These are phyloP conservation scores for Platygyra sinensis DNA, from an alignment of 64 coral and sea anemone genomes.

Conservation along the genomic window DNA sequence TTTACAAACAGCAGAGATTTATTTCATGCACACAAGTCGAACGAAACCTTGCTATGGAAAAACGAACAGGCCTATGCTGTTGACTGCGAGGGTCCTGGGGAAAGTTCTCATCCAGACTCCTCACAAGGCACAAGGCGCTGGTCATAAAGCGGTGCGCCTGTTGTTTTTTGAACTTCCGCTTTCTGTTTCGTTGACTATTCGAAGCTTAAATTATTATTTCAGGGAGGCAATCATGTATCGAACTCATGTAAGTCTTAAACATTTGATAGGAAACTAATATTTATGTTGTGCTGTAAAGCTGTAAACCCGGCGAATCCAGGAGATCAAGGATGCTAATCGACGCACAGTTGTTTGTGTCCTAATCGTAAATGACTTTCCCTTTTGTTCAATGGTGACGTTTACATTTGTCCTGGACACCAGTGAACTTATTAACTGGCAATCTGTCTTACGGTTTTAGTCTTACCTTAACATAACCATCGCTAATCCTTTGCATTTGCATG, in stretches of 20 bases:
- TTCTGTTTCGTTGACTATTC: background rate
- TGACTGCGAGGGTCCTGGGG: background rate
- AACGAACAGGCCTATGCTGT: background rate
- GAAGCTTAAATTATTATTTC: background rate
- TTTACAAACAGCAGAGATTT: background rate
- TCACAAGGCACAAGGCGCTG: background rate
- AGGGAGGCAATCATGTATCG: constrained; percentile 47
- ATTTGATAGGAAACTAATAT: too few relatives aligned
- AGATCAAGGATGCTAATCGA: too few relatives aligned
- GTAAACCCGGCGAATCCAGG: background rate
- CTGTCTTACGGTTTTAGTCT: too few relatives aligned
- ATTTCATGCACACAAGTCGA: background rate
- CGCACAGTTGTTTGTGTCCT: too few relatives aligned
- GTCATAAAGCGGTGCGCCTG: background rate
- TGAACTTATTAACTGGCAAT: too few relatives aligned
- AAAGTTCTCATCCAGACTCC: background rate
- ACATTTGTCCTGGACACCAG: too few relatives aligned
- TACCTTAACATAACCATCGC: too few relatives aligned
- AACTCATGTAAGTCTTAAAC: constrained; percentile 42
- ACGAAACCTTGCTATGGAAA: too few relatives aligned
- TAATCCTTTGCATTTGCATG: too few relatives aligned
- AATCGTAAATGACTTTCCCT: too few relatives aligned
- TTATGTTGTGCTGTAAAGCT: background rate
- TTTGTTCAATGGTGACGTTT: too few relatives aligned
- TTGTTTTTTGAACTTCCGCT: constrained; percentile 1